Percentiles rank a stretch among this genome's conserved stretches.
Evolutionary conservation across 1,140 invertebrate genomes (phyloP).

Genomic region (Gryllus bimaculatus): DNA sequence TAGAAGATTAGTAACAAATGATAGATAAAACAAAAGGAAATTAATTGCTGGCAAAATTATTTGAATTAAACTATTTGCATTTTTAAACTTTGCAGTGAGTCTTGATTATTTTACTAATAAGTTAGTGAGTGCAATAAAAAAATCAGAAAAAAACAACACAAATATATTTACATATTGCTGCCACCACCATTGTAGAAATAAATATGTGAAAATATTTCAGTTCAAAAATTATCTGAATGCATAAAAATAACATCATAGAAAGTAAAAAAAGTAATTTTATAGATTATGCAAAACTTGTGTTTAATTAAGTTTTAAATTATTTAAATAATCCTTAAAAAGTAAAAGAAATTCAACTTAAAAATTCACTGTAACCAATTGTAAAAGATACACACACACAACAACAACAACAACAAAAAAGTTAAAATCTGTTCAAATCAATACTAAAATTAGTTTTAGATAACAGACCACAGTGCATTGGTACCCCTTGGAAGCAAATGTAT

Average conservation of each 20-base stretch:
- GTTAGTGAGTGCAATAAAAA: neutral
- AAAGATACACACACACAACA: too few relatives aligned
- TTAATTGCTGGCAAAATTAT: neutral
- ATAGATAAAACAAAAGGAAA: neutral
- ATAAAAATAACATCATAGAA: neutral
- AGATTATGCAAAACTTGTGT: neutral
- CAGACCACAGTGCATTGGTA: neutral
- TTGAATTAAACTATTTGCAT: neutral
- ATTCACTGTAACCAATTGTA: neutral
- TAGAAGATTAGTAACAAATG: neutral
- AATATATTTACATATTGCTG: constrained; percentile 7
- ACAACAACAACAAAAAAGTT: too few relatives aligned
- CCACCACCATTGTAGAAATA: constrained; percentile 19
- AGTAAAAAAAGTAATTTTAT: neutral
- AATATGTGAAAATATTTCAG: neutral
- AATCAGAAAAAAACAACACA: constrained; percentile 13
- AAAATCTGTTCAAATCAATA: neutral
- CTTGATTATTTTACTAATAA: too few relatives aligned
- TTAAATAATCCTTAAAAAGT: neutral
- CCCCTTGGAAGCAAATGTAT: too few relatives aligned
- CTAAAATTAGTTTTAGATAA: neutral
- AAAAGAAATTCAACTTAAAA: constrained; percentile 1
- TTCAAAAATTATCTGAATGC: neutral
- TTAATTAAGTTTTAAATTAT: neutral
- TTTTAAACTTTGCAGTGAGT: too few relatives aligned